These are phyloP conservation scores for Habropoda laboriosa DNA, from an alignment of 1,140 invertebrate species.

Conservation along the genomic window DNA sequence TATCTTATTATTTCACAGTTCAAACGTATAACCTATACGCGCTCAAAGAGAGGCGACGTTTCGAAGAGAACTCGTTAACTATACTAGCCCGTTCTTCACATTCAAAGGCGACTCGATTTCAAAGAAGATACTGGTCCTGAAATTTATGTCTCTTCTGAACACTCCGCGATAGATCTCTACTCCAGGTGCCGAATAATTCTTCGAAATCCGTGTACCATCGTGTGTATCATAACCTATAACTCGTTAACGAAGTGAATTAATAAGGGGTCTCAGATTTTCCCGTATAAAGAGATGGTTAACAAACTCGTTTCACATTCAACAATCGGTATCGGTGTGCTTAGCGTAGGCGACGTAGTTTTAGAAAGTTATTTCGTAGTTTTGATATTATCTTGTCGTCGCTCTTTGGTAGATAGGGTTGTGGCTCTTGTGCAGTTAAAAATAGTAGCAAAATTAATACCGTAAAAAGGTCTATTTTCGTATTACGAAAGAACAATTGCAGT, in stretches of 20 bases:
- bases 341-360: constrained; percentile 8
- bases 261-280: not conserved
- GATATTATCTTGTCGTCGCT: not conserved
- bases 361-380: constrained; percentile 6
- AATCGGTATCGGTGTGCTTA: not conserved
- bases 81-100: not conserved
- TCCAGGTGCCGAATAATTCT: not conserved
- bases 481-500: too few species aligned
- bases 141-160: constrained; percentile 10
- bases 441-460: not conserved
- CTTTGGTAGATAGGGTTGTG: not conserved
- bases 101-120: not conserved
- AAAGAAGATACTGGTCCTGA: not conserved
- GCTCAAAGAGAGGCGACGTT: not conserved
- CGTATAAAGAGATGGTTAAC: not conserved
- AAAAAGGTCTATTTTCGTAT: not conserved
- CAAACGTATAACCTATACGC: constrained; percentile 33
- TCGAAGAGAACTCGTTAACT: not conserved
- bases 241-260: not conserved
- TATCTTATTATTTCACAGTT: not conserved
- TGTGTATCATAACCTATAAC: not conserved
- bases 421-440: not conserved
- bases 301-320: not conserved
- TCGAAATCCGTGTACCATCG: not conserved
- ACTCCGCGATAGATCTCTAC: not conserved